Conservation (phyloP, 2,888 invertebrate species). For the Scaptodrosophila latifasciaeformis region DNA sequence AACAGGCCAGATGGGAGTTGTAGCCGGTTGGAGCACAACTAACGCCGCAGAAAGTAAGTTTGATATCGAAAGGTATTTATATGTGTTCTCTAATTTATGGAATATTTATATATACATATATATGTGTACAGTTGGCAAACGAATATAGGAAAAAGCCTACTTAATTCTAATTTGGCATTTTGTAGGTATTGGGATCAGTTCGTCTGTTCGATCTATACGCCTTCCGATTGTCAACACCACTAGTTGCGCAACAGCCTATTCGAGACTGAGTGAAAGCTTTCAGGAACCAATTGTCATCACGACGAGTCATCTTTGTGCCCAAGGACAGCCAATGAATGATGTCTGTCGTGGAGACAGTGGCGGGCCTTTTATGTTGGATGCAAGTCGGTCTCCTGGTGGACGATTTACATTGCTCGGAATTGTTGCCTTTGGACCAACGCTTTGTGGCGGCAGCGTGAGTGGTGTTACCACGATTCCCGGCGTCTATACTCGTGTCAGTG, state of each 20-base stretch:
- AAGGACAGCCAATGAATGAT: conserved; percentile 73
- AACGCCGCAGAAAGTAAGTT: conserved; percentile 79
- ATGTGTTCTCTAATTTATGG: conserved; percentile 4
- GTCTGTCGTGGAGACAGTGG: conserved; percentile 75
- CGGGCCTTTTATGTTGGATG: conserved; percentile 73
- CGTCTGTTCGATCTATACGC: conserved; percentile 74
- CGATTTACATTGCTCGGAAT: conserved; percentile 66
- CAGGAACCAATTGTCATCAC: conserved; percentile 74
- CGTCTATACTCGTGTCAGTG: conserved; percentile 74
- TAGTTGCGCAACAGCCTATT: conserved; percentile 72
- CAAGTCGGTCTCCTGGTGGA: conserved; percentile 48
- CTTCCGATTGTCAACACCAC: conserved; percentile 75
- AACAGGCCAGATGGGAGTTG: conserved; percentile 77
- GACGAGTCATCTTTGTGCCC: conserved; percentile 72
- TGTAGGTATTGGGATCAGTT: too few relatives aligned
- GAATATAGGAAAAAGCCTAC: conserved; percentile 17
- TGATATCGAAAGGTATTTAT: conserved; percentile 6
- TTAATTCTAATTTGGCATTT: too few relatives aligned
- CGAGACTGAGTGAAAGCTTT: conserved; percentile 73
- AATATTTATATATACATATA: background rate
- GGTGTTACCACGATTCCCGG: conserved; percentile 73
- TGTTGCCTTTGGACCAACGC: conserved; percentile 72
- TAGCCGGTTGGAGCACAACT: conserved; percentile 86
- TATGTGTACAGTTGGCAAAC: conserved; percentile 4
- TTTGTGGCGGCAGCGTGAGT: conserved; percentile 47